Evolutionary conservation across 2,797 vertebrate genomes (phyloP).

Genomic region (Rhinophrynus dorsalis): DNA sequence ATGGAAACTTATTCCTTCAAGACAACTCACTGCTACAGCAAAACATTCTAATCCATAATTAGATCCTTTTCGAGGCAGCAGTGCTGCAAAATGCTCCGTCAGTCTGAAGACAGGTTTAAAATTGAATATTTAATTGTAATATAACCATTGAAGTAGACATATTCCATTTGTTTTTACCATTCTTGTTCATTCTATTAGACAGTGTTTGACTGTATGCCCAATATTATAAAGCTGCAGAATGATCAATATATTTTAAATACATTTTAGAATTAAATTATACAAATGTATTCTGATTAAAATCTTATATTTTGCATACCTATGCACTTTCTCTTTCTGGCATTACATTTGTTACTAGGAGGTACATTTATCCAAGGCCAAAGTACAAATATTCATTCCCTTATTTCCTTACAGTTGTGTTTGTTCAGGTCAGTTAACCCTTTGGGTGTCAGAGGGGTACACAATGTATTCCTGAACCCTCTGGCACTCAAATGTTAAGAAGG

Average conservation of each 20-base stretch:
- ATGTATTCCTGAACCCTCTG: too few species aligned
- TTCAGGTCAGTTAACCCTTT: too few species aligned
- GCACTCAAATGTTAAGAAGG: too few species aligned
- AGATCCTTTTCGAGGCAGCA: neutral
- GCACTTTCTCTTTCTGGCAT: too few species aligned
- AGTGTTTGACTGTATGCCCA: neutral
- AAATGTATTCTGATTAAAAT: neutral
- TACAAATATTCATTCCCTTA: too few species aligned
- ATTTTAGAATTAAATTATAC: neutral
- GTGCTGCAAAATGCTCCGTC: neutral
- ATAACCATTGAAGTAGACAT: neutral
- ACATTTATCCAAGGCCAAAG: too few species aligned
- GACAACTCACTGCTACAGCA: neutral
- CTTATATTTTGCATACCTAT: neutral
- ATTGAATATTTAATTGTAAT: constrained; percentile 10
- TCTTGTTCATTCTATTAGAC: neutral
- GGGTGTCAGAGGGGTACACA: too few species aligned
- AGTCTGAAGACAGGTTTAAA: neutral
- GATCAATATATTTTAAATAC: neutral
- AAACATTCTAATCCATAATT: constrained; percentile 6
- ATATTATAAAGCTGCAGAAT: neutral
- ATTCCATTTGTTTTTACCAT: neutral
- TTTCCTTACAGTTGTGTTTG: too few species aligned
- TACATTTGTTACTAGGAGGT: too few species aligned
- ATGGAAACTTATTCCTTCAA: neutral